phyloP scores from a whole-genome alignment of 2,797 vertebrate genomes.

The Epinephelus malabaricus region DNA sequence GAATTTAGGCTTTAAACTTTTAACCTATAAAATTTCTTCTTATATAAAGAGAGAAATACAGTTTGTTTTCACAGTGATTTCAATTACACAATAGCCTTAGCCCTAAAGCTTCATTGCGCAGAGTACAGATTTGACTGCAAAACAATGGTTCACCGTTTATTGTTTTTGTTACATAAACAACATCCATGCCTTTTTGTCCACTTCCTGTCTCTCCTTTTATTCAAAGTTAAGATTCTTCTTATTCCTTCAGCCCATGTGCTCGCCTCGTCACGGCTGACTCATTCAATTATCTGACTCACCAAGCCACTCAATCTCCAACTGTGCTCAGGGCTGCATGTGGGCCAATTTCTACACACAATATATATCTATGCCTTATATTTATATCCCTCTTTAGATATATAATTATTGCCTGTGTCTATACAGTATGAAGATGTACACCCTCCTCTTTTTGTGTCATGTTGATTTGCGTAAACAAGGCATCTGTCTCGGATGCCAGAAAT shows the following conservation, averaged over 20 bases:
- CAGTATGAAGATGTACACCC: slow-evolving; percentile 21
- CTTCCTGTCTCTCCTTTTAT: slow-evolving; percentile 42
- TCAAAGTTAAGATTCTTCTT: slow-evolving; percentile 52
- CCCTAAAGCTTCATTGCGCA: background rate
- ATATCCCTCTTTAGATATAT: background rate
- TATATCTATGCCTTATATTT: background rate
- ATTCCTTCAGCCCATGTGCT: slow-evolving; percentile 58
- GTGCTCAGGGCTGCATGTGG: slow-evolving; percentile 63
- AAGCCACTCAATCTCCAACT: slow-evolving; percentile 75
- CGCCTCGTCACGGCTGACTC: slow-evolving; percentile 79
- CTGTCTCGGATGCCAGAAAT: slow-evolving; percentile 76
- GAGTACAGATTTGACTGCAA: background rate
- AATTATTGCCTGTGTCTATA: background rate
- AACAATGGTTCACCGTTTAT: slow-evolving; percentile 8
- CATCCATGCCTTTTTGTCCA: slow-evolving; percentile 17
- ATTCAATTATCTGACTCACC: slow-evolving; percentile 86
- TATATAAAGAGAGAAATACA: background rate
- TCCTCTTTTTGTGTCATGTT: slow-evolving; percentile 60
- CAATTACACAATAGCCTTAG: too few species aligned
- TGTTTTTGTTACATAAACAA: slow-evolving; percentile 14
- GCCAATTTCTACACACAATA: slow-evolving; percentile 44
- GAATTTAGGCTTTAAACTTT: slow-evolving; percentile 9
- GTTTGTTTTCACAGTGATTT: slow-evolving; percentile 11
- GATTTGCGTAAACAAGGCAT: slow-evolving; percentile 78
- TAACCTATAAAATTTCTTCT: slow-evolving; percentile 3